A percentile compares a stretch with the other conserved stretches of the same genome.
These are phyloP conservation scores for Caradrina kadenii DNA, from an alignment of 2,888 invertebrate species.

Conservation along the genomic window DNA sequence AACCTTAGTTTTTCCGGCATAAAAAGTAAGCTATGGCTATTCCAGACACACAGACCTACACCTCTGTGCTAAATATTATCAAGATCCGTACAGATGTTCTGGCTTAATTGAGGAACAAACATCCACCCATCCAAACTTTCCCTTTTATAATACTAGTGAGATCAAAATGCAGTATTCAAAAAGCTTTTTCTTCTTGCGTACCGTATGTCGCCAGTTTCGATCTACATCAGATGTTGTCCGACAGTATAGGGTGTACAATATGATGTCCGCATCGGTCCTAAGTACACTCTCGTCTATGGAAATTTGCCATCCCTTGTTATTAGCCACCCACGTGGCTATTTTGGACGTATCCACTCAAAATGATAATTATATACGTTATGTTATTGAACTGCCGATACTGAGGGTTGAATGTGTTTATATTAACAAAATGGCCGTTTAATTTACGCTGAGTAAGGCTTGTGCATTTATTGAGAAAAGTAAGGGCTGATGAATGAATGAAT, in stretches of 20 bases:
- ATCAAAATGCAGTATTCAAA: not conserved
- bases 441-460: conserved; percentile 22
- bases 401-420: conserved; percentile 24
- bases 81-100: too few relatives aligned
- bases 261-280: conserved; percentile 58
- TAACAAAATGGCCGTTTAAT: conserved; percentile 11
- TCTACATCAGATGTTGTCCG: conserved; percentile 53
- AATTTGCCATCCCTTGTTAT: conserved; percentile 52
- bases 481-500: not conserved
- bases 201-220: conserved; percentile 42
- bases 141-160: too few relatives aligned
- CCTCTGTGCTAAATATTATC: too few relatives aligned
- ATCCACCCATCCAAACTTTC: too few relatives aligned
- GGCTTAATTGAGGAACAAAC: too few relatives aligned
- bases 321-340: conserved; percentile 27
- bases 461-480: not conserved
- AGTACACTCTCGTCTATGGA: conserved; percentile 62
- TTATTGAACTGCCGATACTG: conserved; percentile 14
- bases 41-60: too few relatives aligned
- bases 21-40: too few relatives aligned
- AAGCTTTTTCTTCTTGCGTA: not conserved
- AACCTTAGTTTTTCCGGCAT: too few relatives aligned
- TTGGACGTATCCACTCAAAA: conserved; percentile 26
- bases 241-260: conserved; percentile 42
- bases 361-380: conserved; percentile 49